Conservation (phyloP, 1,140 invertebrate species). For the Proctacanthus coquilletti region DNA sequence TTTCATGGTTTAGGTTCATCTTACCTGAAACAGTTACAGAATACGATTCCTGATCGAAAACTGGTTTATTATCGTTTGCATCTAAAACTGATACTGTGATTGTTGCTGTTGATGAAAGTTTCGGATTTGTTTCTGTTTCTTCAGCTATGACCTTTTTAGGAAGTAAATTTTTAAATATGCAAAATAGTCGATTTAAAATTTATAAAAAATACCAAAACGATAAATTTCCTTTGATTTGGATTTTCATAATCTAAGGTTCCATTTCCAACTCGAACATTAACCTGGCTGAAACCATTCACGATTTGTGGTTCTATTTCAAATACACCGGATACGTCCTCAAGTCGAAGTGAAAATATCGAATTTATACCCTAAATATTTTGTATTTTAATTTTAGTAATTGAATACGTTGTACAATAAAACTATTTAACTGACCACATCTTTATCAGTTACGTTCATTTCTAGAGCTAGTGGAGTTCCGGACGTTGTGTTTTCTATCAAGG, state of each 20-base stretch:
- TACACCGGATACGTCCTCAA: slow-evolving; percentile 63
- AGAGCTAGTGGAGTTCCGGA: slow-evolving; percentile 66
- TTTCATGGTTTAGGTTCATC: neutral
- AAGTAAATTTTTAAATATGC: neutral
- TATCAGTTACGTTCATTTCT: slow-evolving; percentile 74
- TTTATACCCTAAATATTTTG: slow-evolving; percentile 47
- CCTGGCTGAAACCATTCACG: slow-evolving; percentile 62
- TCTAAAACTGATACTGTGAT: slow-evolving; percentile 70
- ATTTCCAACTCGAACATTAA: slow-evolving; percentile 66
- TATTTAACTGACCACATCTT: slow-evolving; percentile 53
- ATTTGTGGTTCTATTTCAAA: slow-evolving; percentile 68
- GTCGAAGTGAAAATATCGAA: slow-evolving; percentile 57
- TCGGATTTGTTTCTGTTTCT: slow-evolving; percentile 58
- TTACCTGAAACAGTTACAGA: slow-evolving; percentile 40
- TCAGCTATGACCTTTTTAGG: slow-evolving; percentile 68
- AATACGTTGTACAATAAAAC: neutral
- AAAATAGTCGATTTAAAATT: neutral
- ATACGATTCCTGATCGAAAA: slow-evolving; percentile 60
- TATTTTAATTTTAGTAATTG: neutral
- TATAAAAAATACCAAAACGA: slow-evolving; percentile 51
- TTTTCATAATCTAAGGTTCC: slow-evolving; percentile 77
- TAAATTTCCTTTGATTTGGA: slow-evolving; percentile 81
- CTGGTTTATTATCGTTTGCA: slow-evolving; percentile 80
- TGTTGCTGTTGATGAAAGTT: slow-evolving; percentile 70
- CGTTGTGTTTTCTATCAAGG: slow-evolving; percentile 66